A percentile compares a stretch with the other conserved stretches of the same genome.
Evolutionary conservation across 2,888 invertebrate species (phyloP).

Genomic region (Notodonta dromedarius): DNA sequence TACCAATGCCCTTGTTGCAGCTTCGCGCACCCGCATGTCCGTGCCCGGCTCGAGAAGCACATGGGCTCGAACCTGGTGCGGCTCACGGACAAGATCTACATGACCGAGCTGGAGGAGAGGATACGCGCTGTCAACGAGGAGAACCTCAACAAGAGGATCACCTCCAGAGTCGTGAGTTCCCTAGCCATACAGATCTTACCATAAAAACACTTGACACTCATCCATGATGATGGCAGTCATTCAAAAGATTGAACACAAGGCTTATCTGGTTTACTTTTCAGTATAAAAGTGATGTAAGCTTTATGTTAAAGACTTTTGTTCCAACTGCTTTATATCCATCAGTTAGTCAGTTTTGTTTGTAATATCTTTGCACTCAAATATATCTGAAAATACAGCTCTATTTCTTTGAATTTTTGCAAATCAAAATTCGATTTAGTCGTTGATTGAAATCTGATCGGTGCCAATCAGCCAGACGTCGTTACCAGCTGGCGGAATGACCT

Average conservation of each 20-base stretch:
- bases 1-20: constrained; percentile 54
- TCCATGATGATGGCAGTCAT: background rate
- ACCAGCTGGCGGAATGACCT: constrained; percentile 11
- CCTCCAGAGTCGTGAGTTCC: constrained; percentile 84
- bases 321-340: constrained; percentile 5
- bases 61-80: constrained; percentile 88
- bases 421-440: background rate
- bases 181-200: too few relatives aligned
- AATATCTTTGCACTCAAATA: background rate
- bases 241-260: background rate
- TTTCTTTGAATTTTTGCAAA: background rate
- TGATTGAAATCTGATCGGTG: constrained; percentile 13
- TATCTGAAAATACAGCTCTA: background rate
- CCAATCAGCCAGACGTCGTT: constrained; percentile 22
- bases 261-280: background rate
- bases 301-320: background rate
- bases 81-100: constrained; percentile 87
- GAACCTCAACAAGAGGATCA: constrained; percentile 86
- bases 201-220: background rate
- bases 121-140: constrained; percentile 87
- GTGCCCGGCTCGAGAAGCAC: constrained; percentile 86
- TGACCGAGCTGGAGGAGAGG: constrained; percentile 86
- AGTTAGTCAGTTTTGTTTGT: constrained; percentile 12
- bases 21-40: constrained; percentile 86
- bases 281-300: background rate